Conservation (phyloP, 2,797 vertebrate genomes). For the Lacerta bilineata region DNA sequence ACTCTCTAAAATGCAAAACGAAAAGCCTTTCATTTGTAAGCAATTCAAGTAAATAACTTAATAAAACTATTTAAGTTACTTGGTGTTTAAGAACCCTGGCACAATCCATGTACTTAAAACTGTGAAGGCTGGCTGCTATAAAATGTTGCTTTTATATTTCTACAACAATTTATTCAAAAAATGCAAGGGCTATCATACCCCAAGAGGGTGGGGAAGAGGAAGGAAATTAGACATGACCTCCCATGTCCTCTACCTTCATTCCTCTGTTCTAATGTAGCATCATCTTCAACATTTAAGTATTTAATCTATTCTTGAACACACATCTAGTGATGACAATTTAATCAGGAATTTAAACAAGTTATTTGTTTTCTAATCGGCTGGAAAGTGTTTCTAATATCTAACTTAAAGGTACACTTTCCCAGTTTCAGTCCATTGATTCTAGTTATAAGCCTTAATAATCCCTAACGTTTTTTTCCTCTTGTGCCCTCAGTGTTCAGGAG, state of each 20-base stretch:
- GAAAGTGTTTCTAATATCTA: constrained; percentile 53
- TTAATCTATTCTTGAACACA: constrained; percentile 54
- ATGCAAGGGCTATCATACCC: constrained; percentile 18
- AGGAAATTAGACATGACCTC: constrained; percentile 48
- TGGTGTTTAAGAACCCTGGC: neutral
- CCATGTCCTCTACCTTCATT: constrained; percentile 49
- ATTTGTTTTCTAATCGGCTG: constrained; percentile 57
- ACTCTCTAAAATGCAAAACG: constrained; percentile 72
- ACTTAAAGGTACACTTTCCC: constrained; percentile 43
- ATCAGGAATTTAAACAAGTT: constrained; percentile 56
- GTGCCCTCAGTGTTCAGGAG: neutral
- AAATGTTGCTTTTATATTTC: constrained; percentile 9
- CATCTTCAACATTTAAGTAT: constrained; percentile 53
- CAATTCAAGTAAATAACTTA: neutral
- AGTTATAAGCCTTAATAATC: constrained; percentile 27
- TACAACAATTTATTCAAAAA: constrained; percentile 13
- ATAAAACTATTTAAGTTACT: neutral
- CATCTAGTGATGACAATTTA: constrained; percentile 34
- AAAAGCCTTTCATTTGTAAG: constrained; percentile 3
- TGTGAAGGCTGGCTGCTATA: constrained; percentile 5
- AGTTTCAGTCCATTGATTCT: constrained; percentile 50
- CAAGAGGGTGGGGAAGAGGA: constrained; percentile 23
- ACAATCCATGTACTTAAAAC: neutral
- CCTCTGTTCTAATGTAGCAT: constrained; percentile 53
- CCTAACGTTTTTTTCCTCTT: constrained; percentile 12